Evolutionary conservation across 2,888 invertebrate genomes (phyloP), one percentile per base, ranked within the genome.

Genomic region (Apoda limacodes): DNA sequence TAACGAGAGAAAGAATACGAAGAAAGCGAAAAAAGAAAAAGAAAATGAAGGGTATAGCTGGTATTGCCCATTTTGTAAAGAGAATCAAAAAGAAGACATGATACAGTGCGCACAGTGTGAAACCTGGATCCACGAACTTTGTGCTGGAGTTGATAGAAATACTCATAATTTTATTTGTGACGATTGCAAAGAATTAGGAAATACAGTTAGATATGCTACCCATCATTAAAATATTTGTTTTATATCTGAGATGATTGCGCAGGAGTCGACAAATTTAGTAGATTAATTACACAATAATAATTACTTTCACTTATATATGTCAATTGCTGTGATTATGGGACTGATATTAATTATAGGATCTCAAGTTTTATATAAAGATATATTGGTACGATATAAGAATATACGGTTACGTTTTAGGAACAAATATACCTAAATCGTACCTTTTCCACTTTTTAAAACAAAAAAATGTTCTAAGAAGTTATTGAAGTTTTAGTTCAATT

Each of bases 121-220:
- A 26, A 28, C 22, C 20, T 31, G 35, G 31, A 22, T 35, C 21
- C 31, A 32, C 25, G 35, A 35, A 26, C 28, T 35, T 28, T 35
- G 35, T 22, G 31, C 31, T 22, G 35, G 35, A 25, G 25, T 27
- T 23, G 28, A 31, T 28, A 31, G 25, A 31, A 31, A 35, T 20
- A 30, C 32, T 22, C 23, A 25, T 25, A 17, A 24, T 17, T 35
- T 11, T 22, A 21, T 22, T n/a, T 28, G 20, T 13, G 20, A 22
- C 12, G 22, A 28, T 13, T 28, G 21, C 11, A 11, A 11, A 21
- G 22, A 28, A 28, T 22, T 21, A 17, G 17, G 7, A 17, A 17
- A 6, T 17, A 17, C 17, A 17, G 17, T 27, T 10, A 9, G 27
- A 17, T 19, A 19, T 17, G 19, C 19, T 27, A 17, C 10, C 9